Evolutionary conservation across 2,113 vertebrate species (phyloP), one percentile per base, ranked within the genome.

Genomic region (Vicugna pacos): DNA sequence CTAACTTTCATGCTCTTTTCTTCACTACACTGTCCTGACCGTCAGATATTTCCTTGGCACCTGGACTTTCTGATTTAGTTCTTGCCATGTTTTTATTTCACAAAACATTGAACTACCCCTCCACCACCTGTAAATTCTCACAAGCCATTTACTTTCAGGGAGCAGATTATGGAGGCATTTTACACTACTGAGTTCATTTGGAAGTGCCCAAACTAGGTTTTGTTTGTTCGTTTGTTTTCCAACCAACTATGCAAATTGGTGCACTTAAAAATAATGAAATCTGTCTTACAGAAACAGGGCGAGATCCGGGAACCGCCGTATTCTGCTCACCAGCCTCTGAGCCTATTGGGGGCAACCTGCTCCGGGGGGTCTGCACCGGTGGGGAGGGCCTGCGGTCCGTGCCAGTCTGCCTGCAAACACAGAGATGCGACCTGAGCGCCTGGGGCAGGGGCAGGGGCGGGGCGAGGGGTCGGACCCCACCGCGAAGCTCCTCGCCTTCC

Each of bases 271-370:
- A 72, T n/a, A 92, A 87, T 16, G 60, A 87, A 54, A 67, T 28
- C 35, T 75, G 73, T 96, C 98, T 98, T 99, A 99, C 99, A 94
- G 97, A 98, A 65, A 77, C 84, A 75, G 97, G 97, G n/a, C 95
- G 98, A 30, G 97, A 54, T 90, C 52, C 97, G 22, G 98, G 97
- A 72, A 94, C 54, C 32, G 98, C 95, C 80, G 96, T 11, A 52
- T 67, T 95, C 0, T 98, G 98, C 67, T 99, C 99, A 50, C 88
- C 94, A 62, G 85, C 42, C 38, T 99, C 98, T 0, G 98, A 91
- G 42, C 97, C 97, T 97, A 99, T 98, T 0, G 98, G 98, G 67
- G 99, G 99, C 48, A 99, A 97, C 88, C 98, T 98, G 95, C 92
- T 98, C 80, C 93, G 22, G 24, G 90, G 54, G 42, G 95, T 80